phyloP scores from a whole-genome alignment of 2,113 vertebrate genomes.

The Pangasianodon gigas region DNA sequence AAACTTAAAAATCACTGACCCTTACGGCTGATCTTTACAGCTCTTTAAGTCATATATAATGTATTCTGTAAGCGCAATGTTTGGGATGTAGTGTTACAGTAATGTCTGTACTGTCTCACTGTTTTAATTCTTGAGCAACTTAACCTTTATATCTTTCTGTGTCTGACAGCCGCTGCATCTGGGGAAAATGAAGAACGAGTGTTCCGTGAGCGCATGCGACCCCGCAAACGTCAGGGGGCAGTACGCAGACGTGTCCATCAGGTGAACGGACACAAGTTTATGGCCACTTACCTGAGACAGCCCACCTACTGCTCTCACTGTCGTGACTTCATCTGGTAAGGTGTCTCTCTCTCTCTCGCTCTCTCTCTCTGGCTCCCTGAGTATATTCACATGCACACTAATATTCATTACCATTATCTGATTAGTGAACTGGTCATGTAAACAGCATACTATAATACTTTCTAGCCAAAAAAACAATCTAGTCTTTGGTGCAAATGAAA shows the following conservation, averaged over 20 bases:
- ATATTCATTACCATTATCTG: neutral
- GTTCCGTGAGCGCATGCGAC: conserved; percentile 93
- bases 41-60: neutral
- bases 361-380: neutral
- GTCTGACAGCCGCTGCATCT: conserved; percentile 72
- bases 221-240: conserved; percentile 92
- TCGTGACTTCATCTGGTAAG: conserved; percentile 97
- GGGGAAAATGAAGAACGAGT: conserved; percentile 97
- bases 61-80: neutral
- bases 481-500: neutral
- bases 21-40: too few relatives aligned
- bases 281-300: conserved; percentile 98
- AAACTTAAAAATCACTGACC: neutral
- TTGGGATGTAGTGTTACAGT: neutral
- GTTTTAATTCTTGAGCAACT: neutral
- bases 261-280: conserved; percentile 98
- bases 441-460: neutral
- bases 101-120: neutral
- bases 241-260: conserved; percentile 95
- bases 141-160: neutral
- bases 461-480: neutral
- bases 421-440: neutral
- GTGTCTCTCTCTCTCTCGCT: neutral
- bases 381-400: neutral
- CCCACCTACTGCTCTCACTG: conserved; percentile 98